Base-by-base conservation (phyloP, 1,140 invertebrate species). In the Sminthurides bifidus region DNA sequence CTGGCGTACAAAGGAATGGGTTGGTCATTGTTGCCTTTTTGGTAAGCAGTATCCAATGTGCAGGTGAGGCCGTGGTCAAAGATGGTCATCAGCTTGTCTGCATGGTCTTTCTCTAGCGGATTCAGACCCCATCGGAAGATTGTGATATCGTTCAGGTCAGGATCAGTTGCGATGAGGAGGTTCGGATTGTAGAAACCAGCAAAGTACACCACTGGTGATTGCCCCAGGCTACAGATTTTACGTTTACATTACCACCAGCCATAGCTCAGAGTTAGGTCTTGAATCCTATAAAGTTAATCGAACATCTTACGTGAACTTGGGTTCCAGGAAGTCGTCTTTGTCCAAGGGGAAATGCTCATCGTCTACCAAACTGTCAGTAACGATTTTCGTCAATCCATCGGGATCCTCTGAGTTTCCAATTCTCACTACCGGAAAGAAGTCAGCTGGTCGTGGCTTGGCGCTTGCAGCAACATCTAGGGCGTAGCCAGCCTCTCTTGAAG, bases 161-260 rank as follows among this genome's bases (percentile, higher is more conserved):
- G 51, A 23, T 59, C 57, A 2, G 19, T 24, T 5, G 54, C 23
- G 10, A 59, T 21, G 24, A 54, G 4, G 2, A 59, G 19, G 29
- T 54, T 35, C 2, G 57, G 57, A 15, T 33, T 0, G 24, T 54
- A 59, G 27, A 59, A 59, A 49, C 57, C 57, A 17, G 51, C 37
- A 10, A 59, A 24, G 1, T 33, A 17, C 6, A 54, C 35, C 0
- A 31, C 27, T 17, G 57, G 48, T 0, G 56, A 30, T 5, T 27
- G 35, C 6, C 46, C 46, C 6, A 4, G 19, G 3, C 46, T 49
- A 35, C 6, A 17, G 21, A 17, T 43, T 43, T 43, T 10, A 43
- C 24, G 8, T 10, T 43, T 15, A 43, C 33, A 37, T 37, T 12
- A 43, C 24, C 24, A 21, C 24, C 8, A 21, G 41, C n/a, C 17